These are phyloP conservation scores for Anguilla rostrata DNA, from an alignment of 2,113 vertebrate genomes.

Conservation along the genomic window DNA sequence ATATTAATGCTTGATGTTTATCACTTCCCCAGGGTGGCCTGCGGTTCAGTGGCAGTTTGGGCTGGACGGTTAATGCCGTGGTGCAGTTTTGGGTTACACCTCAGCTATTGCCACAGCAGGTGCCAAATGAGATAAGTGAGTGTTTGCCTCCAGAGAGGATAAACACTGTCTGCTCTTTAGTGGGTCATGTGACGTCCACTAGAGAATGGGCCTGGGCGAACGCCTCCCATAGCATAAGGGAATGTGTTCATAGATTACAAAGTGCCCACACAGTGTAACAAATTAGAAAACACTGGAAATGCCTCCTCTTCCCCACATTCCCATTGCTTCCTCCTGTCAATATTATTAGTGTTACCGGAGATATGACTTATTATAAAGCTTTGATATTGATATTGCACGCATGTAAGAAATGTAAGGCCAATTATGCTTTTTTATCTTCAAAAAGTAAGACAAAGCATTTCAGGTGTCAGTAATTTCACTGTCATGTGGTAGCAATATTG, in stretches of 20 bases:
- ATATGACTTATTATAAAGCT: neutral
- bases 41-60: conserved; percentile 24
- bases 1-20: neutral
- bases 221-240: neutral
- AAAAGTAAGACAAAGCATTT: neutral
- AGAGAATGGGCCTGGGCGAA: neutral
- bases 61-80: conserved; percentile 31
- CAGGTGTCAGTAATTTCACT: conserved; percentile 20
- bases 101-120: conserved; percentile 18
- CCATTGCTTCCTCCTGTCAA: neutral
- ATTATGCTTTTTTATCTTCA: neutral
- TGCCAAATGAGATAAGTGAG: conserved; percentile 33
- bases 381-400: no score
- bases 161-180: neutral
- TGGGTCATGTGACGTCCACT: neutral
- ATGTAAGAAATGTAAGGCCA: no score
- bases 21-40: conserved; percentile 1
- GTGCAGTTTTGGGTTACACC: conserved; percentile 20
- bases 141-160: neutral
- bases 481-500: conserved; percentile 16
- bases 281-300: neutral
- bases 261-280: neutral
- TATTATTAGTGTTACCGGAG: neutral
- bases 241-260: neutral
- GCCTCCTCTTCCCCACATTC: neutral